Evolutionary conservation across 30 jellyfish, hydroid and myxozoan genomes (phyloP).

Genomic region (Aurelia sp.): DNA sequence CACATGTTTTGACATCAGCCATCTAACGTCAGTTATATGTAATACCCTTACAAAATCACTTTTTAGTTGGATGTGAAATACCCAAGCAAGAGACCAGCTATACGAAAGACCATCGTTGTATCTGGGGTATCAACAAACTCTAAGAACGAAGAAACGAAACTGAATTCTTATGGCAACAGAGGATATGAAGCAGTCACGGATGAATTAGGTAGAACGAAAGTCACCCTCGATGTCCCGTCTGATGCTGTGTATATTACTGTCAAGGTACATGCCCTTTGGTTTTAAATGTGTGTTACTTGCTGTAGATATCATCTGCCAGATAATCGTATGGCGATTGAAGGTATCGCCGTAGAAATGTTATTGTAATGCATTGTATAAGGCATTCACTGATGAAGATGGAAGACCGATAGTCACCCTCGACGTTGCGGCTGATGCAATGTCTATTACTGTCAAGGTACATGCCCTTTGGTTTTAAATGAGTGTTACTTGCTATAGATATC

Average conservation of each 20-base stretch:
- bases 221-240: constrained; percentile 39
- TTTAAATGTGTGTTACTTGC: too few relatives aligned
- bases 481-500: too few relatives aligned
- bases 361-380: neutral
- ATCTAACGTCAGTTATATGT: too few relatives aligned
- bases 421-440: constrained; percentile 29
- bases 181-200: constrained; percentile 28
- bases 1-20: too few relatives aligned
- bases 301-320: too few relatives aligned
- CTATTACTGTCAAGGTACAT: neutral
- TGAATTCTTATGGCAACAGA: constrained; percentile 23
- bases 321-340: too few relatives aligned
- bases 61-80: constrained; percentile 49
- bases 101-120: neutral
- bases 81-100: constrained; percentile 60
- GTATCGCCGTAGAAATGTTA: too few relatives aligned
- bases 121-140: constrained; percentile 17
- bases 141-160: neutral
- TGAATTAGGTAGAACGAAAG: constrained; percentile 24
- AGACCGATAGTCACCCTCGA: constrained; percentile 20
- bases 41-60: too few relatives aligned
- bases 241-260: constrained; percentile 22
- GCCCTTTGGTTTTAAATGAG: too few relatives aligned
- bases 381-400: constrained; percentile 10
- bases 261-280: too few relatives aligned